phyloP scores from a whole-genome alignment of 2,113 vertebrate species.

The Phaethon lepturus region DNA sequence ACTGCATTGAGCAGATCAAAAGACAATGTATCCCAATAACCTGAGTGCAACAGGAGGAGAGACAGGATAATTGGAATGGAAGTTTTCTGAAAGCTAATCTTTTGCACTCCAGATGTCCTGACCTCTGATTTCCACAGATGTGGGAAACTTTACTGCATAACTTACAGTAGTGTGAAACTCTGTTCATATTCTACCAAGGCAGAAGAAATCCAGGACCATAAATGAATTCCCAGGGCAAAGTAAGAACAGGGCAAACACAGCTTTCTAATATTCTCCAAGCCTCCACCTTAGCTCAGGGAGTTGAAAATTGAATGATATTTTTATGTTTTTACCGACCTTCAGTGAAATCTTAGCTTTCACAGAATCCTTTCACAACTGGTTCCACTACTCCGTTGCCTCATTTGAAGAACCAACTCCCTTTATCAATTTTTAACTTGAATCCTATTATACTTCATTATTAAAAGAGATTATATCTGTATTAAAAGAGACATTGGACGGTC shows the following conservation, averaged over 20 bases:
- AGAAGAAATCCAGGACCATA: background rate
- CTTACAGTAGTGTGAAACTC: background rate
- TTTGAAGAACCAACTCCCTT: background rate
- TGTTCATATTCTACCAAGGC: background rate
- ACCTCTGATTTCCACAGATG: background rate
- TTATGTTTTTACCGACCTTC: background rate
- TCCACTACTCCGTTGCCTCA: background rate
- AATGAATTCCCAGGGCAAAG: background rate
- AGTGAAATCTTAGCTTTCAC: background rate
- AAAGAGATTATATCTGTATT: background rate
- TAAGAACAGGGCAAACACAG: background rate
- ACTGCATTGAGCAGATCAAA: background rate
- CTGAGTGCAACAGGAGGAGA: background rate
- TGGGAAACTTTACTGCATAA: background rate
- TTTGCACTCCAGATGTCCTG: background rate
- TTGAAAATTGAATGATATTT: background rate
- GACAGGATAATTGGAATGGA: accelerated
- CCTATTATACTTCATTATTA: background rate
- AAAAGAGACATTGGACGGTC: background rate
- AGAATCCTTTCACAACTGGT: background rate
- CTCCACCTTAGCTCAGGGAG: background rate
- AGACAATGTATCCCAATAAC: background rate
- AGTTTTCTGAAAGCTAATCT: background rate
- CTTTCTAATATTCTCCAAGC: background rate
- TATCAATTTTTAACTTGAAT: background rate